Percentiles rank a stretch among this genome's conserved stretches.
These are phyloP conservation scores for Pimephales promelas DNA, from an alignment of 2,113 vertebrate genomes.

Conservation along the genomic window DNA sequence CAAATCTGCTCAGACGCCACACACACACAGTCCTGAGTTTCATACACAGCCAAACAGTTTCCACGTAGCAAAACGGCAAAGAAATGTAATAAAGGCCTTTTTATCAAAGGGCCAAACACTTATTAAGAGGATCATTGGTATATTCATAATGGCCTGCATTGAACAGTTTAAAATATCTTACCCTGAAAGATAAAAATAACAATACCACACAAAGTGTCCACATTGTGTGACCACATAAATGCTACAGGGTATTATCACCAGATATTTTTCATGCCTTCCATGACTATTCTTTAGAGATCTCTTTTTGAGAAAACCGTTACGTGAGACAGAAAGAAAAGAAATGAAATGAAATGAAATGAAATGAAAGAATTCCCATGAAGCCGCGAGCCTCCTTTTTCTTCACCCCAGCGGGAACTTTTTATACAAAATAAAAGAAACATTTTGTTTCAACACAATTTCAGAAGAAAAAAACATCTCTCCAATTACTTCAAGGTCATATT, in stretches of 20 bases:
- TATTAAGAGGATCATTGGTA: not conserved
- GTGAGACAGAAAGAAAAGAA: not conserved
- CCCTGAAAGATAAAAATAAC: constrained; percentile 27
- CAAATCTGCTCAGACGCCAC: not conserved
- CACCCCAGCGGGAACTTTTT: not conserved
- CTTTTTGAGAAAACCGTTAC: not conserved
- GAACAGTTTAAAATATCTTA: constrained; percentile 47
- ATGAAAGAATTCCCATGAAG: constrained; percentile 8
- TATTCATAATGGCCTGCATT: constrained; percentile 55
- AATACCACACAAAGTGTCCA: constrained; percentile 34
- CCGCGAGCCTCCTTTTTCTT: not conserved
- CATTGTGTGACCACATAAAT: not conserved
- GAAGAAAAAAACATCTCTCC: not conserved
- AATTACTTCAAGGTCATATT: constrained; percentile 6
- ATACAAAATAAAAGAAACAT: not conserved
- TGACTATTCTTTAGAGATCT: not conserved
- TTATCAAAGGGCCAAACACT: not conserved
- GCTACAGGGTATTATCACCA: not conserved
- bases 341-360: too few relatives aligned
- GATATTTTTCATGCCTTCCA: not conserved
- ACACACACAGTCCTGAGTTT: not conserved
- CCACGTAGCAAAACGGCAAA: constrained; percentile 13
- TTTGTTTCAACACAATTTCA: not conserved
- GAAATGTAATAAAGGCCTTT: constrained; percentile 12
- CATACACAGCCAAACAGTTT: not conserved